These are phyloP conservation scores for Alexandromys fortis DNA, from an alignment of 2,113 vertebrate genomes.

Conservation along the genomic window DNA sequence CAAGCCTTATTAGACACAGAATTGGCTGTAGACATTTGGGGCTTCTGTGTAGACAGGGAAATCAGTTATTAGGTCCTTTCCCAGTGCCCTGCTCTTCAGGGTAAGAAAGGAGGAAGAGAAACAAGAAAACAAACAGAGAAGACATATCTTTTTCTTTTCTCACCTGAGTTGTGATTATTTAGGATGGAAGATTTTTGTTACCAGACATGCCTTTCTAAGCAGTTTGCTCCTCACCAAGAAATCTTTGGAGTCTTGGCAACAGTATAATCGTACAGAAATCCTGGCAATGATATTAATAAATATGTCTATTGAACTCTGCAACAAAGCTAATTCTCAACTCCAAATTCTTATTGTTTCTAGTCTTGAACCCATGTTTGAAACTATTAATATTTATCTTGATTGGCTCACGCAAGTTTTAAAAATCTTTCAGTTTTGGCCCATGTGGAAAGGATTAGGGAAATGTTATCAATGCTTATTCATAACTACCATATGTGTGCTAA, in stretches of 20 bases:
- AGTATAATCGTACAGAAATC: background rate
- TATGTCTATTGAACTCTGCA: conserved; percentile 1
- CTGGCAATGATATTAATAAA: background rate
- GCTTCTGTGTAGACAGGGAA: background rate
- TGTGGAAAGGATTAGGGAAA: conserved; percentile 62
- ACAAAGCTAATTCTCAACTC: conserved; percentile 29
- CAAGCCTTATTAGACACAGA: background rate
- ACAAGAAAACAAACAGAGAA: background rate
- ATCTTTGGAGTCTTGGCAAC: background rate
- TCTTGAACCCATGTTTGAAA: conserved; percentile 22
- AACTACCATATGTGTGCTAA: conserved; percentile 69
- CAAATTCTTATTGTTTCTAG: conserved; percentile 29
- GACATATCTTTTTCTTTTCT: background rate
- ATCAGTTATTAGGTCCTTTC: background rate
- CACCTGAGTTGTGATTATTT: conserved; percentile 14
- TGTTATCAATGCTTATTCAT: conserved; percentile 71
- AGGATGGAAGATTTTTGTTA: conserved; percentile 34
- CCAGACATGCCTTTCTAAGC: background rate
- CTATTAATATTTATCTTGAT: conserved; percentile 59
- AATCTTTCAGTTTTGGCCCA: conserved; percentile 55
- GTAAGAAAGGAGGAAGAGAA: background rate
- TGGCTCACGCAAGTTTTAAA: conserved; percentile 50
- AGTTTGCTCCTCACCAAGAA: conserved; percentile 20
- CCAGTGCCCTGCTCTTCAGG: background rate
- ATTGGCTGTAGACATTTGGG: background rate